Evolutionary conservation across 2,797 vertebrate genomes (phyloP).

Genomic region (Sebastes itinus): DNA sequence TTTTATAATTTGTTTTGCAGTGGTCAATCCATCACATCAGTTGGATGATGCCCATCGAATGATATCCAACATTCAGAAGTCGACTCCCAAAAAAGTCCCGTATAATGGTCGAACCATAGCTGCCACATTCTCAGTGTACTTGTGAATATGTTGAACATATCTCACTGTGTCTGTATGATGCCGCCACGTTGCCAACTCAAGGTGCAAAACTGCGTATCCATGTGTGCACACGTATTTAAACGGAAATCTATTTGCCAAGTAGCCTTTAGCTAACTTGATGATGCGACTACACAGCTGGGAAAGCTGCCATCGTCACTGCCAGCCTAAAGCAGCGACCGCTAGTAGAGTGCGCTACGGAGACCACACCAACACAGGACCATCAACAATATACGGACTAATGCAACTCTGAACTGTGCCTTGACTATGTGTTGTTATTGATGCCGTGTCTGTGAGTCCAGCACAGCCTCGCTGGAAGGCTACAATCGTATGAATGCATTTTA

Average conservation of each 20-base stretch:
- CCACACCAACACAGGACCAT: conserved; percentile 31
- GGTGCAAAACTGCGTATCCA: conserved; percentile 14
- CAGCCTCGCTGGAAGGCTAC: conserved; percentile 20
- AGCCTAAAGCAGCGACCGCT: conserved; percentile 51
- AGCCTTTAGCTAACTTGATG: conserved; percentile 63
- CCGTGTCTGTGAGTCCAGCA: conserved; percentile 46
- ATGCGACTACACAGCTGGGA: conserved; percentile 34
- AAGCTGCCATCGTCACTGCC: conserved; percentile 72
- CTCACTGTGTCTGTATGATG: conserved; percentile 46
- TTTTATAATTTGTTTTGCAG: too few relatives aligned
- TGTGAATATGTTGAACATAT: conserved; percentile 13
- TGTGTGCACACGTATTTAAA: background rate
- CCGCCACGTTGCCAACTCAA: conserved; percentile 40
- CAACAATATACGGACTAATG: conserved; percentile 55
- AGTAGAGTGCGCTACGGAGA: conserved; percentile 38
- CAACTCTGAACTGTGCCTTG: conserved; percentile 81
- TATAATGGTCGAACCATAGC: conserved; percentile 29
- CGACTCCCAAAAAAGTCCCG: background rate
- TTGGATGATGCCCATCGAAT: background rate
- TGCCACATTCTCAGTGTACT: conserved; percentile 21
- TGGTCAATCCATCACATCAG: background rate
- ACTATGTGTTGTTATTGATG: conserved; percentile 50
- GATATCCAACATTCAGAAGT: too few relatives aligned
- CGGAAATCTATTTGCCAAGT: conserved; percentile 66
- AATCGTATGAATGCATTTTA: conserved; percentile 12